These are phyloP conservation scores for Merops nubicus DNA, from an alignment of 2,113 vertebrate genomes.

Conservation along the genomic window DNA sequence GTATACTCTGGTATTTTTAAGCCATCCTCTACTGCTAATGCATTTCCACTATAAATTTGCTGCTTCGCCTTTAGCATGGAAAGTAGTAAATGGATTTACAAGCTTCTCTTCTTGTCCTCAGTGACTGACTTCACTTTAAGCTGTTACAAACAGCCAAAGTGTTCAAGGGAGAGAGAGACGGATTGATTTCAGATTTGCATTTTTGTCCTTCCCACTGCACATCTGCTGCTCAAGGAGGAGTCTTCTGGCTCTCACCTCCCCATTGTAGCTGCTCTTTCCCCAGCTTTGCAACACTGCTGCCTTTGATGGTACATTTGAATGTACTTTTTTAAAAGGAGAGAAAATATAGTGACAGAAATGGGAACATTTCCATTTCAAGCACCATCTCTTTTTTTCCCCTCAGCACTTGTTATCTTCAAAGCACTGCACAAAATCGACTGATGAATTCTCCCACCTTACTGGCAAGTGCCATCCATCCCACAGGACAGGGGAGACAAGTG, in stretches of 20 bases:
- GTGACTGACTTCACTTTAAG: neutral
- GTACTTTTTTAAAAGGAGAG: neutral
- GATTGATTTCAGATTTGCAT: neutral
- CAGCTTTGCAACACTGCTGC: neutral
- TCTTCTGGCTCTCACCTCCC: constrained; percentile 6
- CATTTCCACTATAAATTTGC: neutral
- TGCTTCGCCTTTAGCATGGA: neutral
- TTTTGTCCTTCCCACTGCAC: neutral
- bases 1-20: neutral
- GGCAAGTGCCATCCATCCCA: neutral
- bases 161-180: neutral
- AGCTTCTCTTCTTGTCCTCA: neutral
- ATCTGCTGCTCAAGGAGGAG: constrained; percentile 37
- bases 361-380: constrained; percentile 48
- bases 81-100: constrained; percentile 8
- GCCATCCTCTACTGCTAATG: neutral
- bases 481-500: neutral
- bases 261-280: neutral
- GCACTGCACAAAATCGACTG: neutral
- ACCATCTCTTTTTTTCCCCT: neutral
- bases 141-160: neutral
- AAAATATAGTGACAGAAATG: neutral
- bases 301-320: constrained; percentile 27
- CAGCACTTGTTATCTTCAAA: constrained; percentile 34
- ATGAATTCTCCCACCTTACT: neutral